Base-by-base conservation (phyloP, 2,888 invertebrate species). In the Itoplectis maculator region DNA sequence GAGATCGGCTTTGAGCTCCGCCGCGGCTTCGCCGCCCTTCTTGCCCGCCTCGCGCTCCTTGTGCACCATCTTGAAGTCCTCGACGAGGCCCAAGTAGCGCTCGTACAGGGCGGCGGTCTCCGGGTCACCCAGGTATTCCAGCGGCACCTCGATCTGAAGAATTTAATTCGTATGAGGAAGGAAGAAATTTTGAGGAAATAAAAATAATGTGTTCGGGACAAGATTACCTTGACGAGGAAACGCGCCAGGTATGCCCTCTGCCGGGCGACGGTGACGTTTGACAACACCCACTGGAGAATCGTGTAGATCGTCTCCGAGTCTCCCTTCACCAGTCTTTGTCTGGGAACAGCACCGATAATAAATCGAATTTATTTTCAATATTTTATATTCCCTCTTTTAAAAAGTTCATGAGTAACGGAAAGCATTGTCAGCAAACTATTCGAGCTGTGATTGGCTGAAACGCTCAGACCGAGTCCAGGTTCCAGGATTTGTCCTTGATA, bases 1-100 rank as follows among this genome's bases (percentile, higher is more conserved):
- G 70, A 98, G 95, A 91, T 98, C 98, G 86, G 96, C 95, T 86
- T 97, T 95, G 80, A 98, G 95, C 93, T 98, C 98, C 2, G 95
- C 94, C 0, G 95, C 94, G n/a, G 96, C 95, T 89, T 96, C 95
- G 37, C 95, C 95, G 68, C 94, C 92, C 87, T 91, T 91, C 81
- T 86, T 89, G 2, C 91, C 93, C 66, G 94, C 91, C 87, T 96
- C 95, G 49, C 95, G 95, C 87, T 96, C 95, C 90, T 96, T 96
- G 92, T 97, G 97, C 0, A 95, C 94, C 23, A 95, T 95, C 92
- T 97, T 97, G 93, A 98, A 98, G 88, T 96, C 96, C 74, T 96
- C 96, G 85, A 97, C 96, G 65, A 96, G 93, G 84, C 94, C 94
- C 84, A 96, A 95, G 91, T 97, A 97, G 88, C 96, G 95, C 84